Evolutionary conservation across 64 coral and sea anemone species (phyloP), one percentile per base, ranked within the genome.

Genomic region (Anthopleura sola): DNA sequence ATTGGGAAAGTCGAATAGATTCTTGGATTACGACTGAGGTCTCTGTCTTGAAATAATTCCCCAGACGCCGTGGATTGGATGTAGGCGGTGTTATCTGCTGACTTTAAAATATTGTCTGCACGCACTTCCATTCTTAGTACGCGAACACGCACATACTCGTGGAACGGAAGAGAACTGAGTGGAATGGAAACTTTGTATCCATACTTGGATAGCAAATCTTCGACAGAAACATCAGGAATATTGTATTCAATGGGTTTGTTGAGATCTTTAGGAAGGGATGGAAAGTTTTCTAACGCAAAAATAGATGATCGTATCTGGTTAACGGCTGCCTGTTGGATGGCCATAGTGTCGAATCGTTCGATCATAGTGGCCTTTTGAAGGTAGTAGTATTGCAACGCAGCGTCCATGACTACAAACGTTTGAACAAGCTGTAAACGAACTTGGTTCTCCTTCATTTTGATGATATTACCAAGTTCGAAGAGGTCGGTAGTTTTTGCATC

Each of bases 381-480:
- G 46, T 86, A 86, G 28, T 86, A 76, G 39, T 86, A 86, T 55
- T 77, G 68, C 68, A 86, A 36, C 4, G 85, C 85, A 36, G 85
- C 85, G 37, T 86, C 85, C 85, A 86, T 86, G 2, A 36, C 47
- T 20, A 86, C 85, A 86, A 86, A 86, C 68, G 85, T 86, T 77
- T 86, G 85, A 51, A 86, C 47, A 33, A 86, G 85, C 69, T 86
- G 66, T 77, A 69, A 77, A 76, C 85, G 85, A 36, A 86, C 85
- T 77, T 77, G 85, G 46, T 86, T 86, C 68, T 86, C 85, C 36
- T 86, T 86, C 69, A 86, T 86, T 76, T 86, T 86, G 85, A 86
- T 86, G n/a, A 86, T 78, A 37, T 86, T 86, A 77, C 85, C 85
- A 76, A 86, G 71, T 77, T 86, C 85, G 23, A 86, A 86, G 28